Conservation (phyloP, 2,113 vertebrate genomes). For the Nycticorax nycticorax region DNA sequence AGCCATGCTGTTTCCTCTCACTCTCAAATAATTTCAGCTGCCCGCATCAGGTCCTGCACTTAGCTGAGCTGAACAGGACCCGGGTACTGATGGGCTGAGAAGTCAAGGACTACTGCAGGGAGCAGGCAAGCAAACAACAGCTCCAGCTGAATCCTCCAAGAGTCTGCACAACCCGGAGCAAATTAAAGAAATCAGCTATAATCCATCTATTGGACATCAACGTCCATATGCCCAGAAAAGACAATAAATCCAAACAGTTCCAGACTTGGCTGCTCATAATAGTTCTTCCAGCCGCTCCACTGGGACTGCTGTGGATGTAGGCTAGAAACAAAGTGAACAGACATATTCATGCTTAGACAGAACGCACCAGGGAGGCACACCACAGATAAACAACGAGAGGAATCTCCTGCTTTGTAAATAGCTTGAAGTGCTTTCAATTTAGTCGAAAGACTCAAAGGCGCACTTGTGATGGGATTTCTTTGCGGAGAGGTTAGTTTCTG, state of each 20-base stretch:
- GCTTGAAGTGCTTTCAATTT: neutral
- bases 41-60: neutral
- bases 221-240: neutral
- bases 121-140: neutral
- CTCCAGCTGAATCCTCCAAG: neutral
- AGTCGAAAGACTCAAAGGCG: neutral
- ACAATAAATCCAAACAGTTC: slow-evolving; percentile 16
- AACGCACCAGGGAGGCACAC: neutral
- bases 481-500: neutral
- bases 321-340: neutral
- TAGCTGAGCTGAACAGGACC: neutral
- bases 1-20: neutral
- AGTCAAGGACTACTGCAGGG: neutral
- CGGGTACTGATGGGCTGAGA: neutral
- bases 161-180: neutral
- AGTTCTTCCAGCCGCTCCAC: neutral
- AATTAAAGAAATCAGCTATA: neutral
- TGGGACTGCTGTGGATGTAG: neutral
- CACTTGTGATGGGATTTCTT: neutral
- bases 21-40: neutral
- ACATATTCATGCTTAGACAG: neutral
- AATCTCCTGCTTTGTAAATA: slow-evolving; percentile 47
- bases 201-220: neutral
- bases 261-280: neutral
- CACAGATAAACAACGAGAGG: slow-evolving; percentile 12